A percentile compares a stretch with the other conserved stretches of the same genome.
Conservation (phyloP, 2,888 invertebrate genomes). For the Drosophila hamatofila region DNA sequence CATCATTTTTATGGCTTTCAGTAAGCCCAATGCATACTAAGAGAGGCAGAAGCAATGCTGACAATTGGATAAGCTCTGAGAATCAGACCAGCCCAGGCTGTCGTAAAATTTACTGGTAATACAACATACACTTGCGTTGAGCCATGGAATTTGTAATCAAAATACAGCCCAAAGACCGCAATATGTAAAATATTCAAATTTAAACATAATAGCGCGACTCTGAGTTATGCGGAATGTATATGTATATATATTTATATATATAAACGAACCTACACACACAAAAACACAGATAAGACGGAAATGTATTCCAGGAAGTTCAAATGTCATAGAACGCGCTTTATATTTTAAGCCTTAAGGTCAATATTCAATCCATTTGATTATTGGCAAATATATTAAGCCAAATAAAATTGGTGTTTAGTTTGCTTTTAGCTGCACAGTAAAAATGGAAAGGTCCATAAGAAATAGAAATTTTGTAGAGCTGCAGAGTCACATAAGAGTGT, state of each 20-base stretch:
- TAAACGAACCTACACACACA: background rate
- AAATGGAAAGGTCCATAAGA: too few species aligned
- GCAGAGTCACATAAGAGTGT: too few species aligned
- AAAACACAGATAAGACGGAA: background rate
- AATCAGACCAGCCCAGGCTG: background rate
- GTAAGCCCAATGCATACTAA: conserved; percentile 41
- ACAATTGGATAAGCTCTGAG: conserved; percentile 41
- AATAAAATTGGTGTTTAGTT: background rate
- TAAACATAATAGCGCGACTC: background rate
- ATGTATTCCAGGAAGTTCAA: background rate
- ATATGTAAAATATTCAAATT: conserved; percentile 8
- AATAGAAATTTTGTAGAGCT: too few species aligned
- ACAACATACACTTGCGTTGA: conserved; percentile 30
- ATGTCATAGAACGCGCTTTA: background rate
- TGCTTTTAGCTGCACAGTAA: too few species aligned
- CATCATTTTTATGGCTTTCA: conserved; percentile 41
- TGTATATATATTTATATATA: background rate
- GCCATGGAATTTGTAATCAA: conserved; percentile 30
- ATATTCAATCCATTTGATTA: background rate
- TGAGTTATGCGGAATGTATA: background rate
- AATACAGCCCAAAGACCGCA: conserved; percentile 9
- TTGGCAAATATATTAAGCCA: background rate
- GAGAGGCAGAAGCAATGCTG: conserved; percentile 1
- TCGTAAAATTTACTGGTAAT: conserved; percentile 40
- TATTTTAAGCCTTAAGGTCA: background rate